Evolutionary conservation across 2,888 invertebrate species (phyloP), one percentile per base, ranked within the genome.

Genomic region (Nomada lathburiana): DNA sequence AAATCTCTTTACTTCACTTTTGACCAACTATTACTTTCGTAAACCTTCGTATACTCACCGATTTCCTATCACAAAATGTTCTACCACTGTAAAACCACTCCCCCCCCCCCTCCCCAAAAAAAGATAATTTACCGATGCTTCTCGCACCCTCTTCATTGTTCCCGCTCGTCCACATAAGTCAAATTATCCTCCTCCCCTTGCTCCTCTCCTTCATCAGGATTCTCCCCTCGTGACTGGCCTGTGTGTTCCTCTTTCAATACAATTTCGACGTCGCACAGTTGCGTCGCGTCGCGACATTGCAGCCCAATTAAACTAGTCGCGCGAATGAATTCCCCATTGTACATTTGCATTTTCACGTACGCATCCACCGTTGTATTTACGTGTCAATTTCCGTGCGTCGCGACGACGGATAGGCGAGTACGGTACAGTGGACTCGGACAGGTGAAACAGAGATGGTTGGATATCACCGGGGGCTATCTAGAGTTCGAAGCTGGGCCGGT

Each of bases 401-500:
- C 53, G 70, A 60, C 70, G 70, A 52, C 36, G 60, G 47, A 36
- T 7, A 36, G 36, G 36, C 36, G 7, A 36, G 36, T 36, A 36
- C 36, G 36, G 36, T 36, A 36, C 36, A 36, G 36, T 36, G 36
- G 36, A 0, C 7, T 29, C 65, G 76, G 52, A 73, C 57, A 23
- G 20, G 36, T 7, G 68, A 2, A 60, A n/a, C 44, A 20, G 67
- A 11, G n/a, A 53, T 57, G 57, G 53, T 10, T 52, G 57, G 44
- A 59, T 23, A 72, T 80, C 65, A 67, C 71, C 62, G 36, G 23
- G 72, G 68, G 55, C 71, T 86, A 88, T 86, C 88, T 89, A 89
- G 86, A 86, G 87, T 88, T 86, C 82, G 87, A 86, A 86, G 87
- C 82, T 79, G 76, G 85, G 83, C 76, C 80, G 84, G 85, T 89